Conservation (phyloP, 2,113 vertebrate species). For the Nothobranchius kuhntae region DNA sequence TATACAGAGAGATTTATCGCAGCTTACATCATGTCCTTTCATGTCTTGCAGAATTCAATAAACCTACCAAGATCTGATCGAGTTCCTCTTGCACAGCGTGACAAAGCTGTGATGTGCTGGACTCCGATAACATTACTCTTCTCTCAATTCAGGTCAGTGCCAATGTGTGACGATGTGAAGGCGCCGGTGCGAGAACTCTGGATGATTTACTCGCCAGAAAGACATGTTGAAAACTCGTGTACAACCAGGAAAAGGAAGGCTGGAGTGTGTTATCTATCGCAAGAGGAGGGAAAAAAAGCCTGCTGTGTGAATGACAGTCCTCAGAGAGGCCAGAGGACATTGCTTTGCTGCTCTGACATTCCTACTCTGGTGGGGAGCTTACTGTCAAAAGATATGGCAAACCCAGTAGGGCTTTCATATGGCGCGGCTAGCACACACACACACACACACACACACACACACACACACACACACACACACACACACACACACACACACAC, state of each 20-base stretch:
- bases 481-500: constrained; percentile 31
- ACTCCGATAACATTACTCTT: constrained; percentile 55
- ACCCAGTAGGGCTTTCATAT: constrained; percentile 48
- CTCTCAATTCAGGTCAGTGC: constrained; percentile 64
- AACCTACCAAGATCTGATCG: constrained; percentile 28
- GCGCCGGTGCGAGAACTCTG: constrained; percentile 42
- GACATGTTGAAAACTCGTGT: constrained; percentile 44
- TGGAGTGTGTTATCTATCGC: constrained; percentile 49
- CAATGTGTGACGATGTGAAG: constrained; percentile 31
- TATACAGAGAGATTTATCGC: constrained; percentile 4
- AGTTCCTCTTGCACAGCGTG: constrained; percentile 39
- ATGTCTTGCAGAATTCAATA: constrained; percentile 37
- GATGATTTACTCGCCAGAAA: constrained; percentile 49
- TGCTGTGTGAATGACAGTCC: constrained; percentile 65
- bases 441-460: constrained; percentile 31
- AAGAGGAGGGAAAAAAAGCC: constrained; percentile 7
- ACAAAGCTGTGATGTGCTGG: constrained; percentile 40
- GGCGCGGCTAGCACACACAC: constrained; percentile 42
- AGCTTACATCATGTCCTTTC: constrained; percentile 30
- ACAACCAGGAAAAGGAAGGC: constrained; percentile 37
- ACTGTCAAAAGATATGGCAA: constrained; percentile 55
- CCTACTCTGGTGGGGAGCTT: constrained; percentile 43
- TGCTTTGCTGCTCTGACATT: constrained; percentile 59
- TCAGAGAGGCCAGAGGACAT: constrained; percentile 54
- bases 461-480: constrained; percentile 27